Percentiles rank a stretch among this genome's conserved stretches.
Conservation (phyloP, 2,113 vertebrate species). For the Paralichthys olivaceus region DNA sequence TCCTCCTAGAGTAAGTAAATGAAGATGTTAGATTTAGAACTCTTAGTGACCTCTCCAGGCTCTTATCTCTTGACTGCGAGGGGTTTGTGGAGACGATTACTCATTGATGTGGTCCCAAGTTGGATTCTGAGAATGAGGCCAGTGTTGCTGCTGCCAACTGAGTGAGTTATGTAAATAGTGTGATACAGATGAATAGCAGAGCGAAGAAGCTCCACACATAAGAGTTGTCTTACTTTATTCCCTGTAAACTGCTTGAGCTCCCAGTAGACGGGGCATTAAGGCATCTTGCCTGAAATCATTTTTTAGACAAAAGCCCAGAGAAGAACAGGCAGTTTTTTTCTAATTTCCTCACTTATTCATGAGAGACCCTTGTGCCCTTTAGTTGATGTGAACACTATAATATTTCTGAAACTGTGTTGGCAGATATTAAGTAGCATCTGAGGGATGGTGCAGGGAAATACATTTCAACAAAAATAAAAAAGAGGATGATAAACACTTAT, state of each 20-base stretch:
- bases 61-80: slow-evolving; percentile 44
- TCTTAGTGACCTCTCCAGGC: slow-evolving; percentile 37
- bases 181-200: slow-evolving; percentile 22
- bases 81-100: slow-evolving; percentile 55
- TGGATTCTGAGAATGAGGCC: slow-evolving; percentile 54
- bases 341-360: slow-evolving; percentile 39
- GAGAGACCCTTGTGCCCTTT: slow-evolving; percentile 10
- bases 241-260: slow-evolving; percentile 16
- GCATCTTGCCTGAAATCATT: slow-evolving; percentile 7
- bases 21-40: slow-evolving; percentile 35
- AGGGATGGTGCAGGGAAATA: neutral
- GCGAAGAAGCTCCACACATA: slow-evolving; percentile 11
- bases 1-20: slow-evolving; percentile 34
- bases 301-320: slow-evolving; percentile 21
- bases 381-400: neutral
- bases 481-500: neutral
- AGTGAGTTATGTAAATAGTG: slow-evolving; percentile 56
- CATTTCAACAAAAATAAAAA: neutral
- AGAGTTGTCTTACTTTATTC: slow-evolving; percentile 27
- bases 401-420: slow-evolving; percentile 13
- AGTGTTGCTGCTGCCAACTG: slow-evolving; percentile 47
- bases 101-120: slow-evolving; percentile 60
- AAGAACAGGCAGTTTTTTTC: slow-evolving; percentile 5
- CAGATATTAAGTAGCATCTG: slow-evolving; percentile 14
- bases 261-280: slow-evolving; percentile 19